Base-by-base conservation (phyloP, 2,888 invertebrate genomes). In the Melipona bicolor region DNA sequence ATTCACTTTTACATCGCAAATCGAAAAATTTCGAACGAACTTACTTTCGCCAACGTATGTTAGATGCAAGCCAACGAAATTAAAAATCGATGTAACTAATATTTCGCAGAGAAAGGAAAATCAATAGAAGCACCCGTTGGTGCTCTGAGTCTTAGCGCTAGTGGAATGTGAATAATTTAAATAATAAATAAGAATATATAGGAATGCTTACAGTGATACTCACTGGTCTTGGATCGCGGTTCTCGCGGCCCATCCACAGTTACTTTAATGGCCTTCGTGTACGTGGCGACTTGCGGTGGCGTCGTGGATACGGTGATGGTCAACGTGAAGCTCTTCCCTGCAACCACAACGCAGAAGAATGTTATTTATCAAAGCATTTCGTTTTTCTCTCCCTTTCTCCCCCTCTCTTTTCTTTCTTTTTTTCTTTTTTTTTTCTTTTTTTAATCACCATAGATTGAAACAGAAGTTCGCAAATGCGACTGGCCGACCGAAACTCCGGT, bases 211-310 rank as follows among this genome's bases (percentile, higher is more conserved):
- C 94, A 94, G 94, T 94, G 94, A 94, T 95, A 96, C 97, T 97
- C 96, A 98, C 97, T 98, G 95, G 98, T 98, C 96, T 98, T 98
- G 90, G 98, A 98, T 93, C 99, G 96, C 11, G 99, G 99, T 95
- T 99, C 99, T 91, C 99, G 95, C 17, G 99, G 99, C 89, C 99
- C 99, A 95, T 99, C 99, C 77, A 99, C 99, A 36, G 99, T 99
- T 90, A 99, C 99, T 95, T 99, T 99, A 95, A 99, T 99, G 87
- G 99, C 99, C 95, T 99, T 99, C 94, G 97, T 97, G 95, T 99
- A 99, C 24, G 98, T 98, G 83, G 98, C 97, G 86, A 99, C 97
- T 95, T 99, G 99, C n/a, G 98, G 98, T 76, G 99, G 99, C 91
- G 97, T 96, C 91, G 98, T 98, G 91, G 98, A 98, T 88, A 99